phyloP scores from a whole-genome alignment of 2,888 invertebrate species.

The Drosophila mimetica region DNA sequence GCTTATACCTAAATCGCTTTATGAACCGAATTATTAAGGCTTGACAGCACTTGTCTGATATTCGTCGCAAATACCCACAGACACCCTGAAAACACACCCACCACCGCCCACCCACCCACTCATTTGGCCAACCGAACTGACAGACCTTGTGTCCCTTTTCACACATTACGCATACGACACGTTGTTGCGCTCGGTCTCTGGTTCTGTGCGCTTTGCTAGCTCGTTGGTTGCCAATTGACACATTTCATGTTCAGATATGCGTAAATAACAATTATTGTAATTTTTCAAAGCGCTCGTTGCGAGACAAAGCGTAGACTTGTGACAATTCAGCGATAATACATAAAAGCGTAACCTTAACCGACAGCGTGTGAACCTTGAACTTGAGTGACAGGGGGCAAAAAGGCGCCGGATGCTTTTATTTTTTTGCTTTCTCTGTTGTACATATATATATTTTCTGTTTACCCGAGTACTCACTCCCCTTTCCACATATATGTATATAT shows the following conservation, averaged over 20 bases:
- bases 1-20: slow-evolving; percentile 25
- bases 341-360: slow-evolving; percentile 52
- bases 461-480: slow-evolving; percentile 2
- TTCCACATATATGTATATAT: not conserved
- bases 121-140: slow-evolving; percentile 24
- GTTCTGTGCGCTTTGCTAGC: slow-evolving; percentile 31
- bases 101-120: slow-evolving; percentile 2
- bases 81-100: not conserved
- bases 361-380: slow-evolving; percentile 68
- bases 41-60: slow-evolving; percentile 52
- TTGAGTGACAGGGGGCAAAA: slow-evolving; percentile 61
- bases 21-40: slow-evolving; percentile 55
- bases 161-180: slow-evolving; percentile 66
- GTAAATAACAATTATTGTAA: slow-evolving; percentile 78
- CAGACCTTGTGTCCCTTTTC: slow-evolving; percentile 55
- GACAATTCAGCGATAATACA: slow-evolving; percentile 47
- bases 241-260: slow-evolving; percentile 75
- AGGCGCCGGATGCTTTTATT: slow-evolving; percentile 41
- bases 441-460: slow-evolving; percentile 4
- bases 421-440: slow-evolving; percentile 11
- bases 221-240: slow-evolving; percentile 68
- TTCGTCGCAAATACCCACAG: slow-evolving; percentile 17
- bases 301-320: slow-evolving; percentile 67
- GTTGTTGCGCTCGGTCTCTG: slow-evolving; percentile 6
- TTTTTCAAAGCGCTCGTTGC: slow-evolving; percentile 50